Evolutionary conservation across 2,797 vertebrate genomes (phyloP), one percentile per base, ranked within the genome.

Genomic region (Gymnoscopelus braueri): DNA sequence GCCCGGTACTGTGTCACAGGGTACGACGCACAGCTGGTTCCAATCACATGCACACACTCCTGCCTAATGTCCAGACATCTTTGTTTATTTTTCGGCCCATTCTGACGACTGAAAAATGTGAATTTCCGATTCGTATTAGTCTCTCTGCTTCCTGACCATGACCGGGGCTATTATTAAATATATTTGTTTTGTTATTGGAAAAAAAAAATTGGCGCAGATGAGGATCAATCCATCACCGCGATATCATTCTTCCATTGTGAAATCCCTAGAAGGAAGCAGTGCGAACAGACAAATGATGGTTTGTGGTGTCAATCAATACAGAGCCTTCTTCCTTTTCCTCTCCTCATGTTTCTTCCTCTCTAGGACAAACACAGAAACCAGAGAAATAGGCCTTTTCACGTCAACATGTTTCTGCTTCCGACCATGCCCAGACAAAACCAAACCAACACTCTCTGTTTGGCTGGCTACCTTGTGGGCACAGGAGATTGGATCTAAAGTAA

Each of bases 11-110:
- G 47, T 78, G 72, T 84, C 79, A 82, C 79, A 71, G 59, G 53
- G 66, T 23, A 73, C 54, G 65, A 67, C 69, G 67, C 50, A 73
- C 91, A 91, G 91, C 87, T 93, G 92, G 70, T 89, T 91, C 69
- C 70, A 82, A 92, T 92, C 69, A 72, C 65, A 57, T 32, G 65
- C 58, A 75, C 64, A 47, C 23, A 64, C 24, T 5, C 39, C 44
- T 65, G 60, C 68, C 74, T 82, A 84, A 82, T 60, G 73, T 77
- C 71, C 65, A 52, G 15, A 53, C 3, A 61, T 64, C 65, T 65
- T 8, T 67, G 84, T 81, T 86, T 79, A 70, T 81, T 80, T 80
- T 75, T 60, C 67, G 60, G 63, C 59, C 69, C 74, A 74, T 82
- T 75, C 9, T 79, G 67, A 81, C 84, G 77, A 74, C 61, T 74